Conservation (phyloP, 64 coral and sea anemone genomes). For the Porites australiensis region DNA sequence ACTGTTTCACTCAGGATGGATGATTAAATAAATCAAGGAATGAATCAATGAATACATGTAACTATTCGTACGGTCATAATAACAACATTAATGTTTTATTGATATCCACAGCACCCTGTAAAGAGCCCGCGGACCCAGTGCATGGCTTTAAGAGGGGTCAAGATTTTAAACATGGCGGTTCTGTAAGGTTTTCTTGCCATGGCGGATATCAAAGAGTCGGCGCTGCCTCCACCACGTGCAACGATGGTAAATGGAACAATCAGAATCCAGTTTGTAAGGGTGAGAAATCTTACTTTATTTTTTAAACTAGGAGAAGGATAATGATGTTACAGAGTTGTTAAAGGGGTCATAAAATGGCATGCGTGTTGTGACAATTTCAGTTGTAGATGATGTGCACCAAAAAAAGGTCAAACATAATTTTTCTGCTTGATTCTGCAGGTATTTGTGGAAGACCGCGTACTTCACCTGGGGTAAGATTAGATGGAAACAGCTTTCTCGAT, state of each 20-base stretch:
- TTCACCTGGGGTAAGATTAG: not conserved
- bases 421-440: not conserved
- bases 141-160: not conserved
- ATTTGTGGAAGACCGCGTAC: not conserved
- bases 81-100: too few species aligned
- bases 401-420: too few species aligned
- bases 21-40: too few species aligned
- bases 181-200: not conserved
- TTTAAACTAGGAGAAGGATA: too few species aligned
- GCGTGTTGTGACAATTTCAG: too few species aligned
- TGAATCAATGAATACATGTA: too few species aligned
- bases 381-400: too few species aligned
- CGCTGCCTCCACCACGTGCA: too few species aligned
- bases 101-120: slow-evolving; percentile 13
- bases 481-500: slow-evolving; percentile 3
- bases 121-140: not conserved
- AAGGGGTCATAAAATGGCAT: too few species aligned
- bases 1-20: too few species aligned
- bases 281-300: not conserved
- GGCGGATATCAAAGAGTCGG: not conserved
- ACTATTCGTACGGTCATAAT: too few species aligned
- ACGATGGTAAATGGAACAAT: slow-evolving; percentile 23
- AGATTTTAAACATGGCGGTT: not conserved
- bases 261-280: slow-evolving; percentile 31
- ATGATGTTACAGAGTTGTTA: too few species aligned